phyloP scores from a whole-genome alignment of 2,888 invertebrate species.

The Megalurothrips usitatus region DNA sequence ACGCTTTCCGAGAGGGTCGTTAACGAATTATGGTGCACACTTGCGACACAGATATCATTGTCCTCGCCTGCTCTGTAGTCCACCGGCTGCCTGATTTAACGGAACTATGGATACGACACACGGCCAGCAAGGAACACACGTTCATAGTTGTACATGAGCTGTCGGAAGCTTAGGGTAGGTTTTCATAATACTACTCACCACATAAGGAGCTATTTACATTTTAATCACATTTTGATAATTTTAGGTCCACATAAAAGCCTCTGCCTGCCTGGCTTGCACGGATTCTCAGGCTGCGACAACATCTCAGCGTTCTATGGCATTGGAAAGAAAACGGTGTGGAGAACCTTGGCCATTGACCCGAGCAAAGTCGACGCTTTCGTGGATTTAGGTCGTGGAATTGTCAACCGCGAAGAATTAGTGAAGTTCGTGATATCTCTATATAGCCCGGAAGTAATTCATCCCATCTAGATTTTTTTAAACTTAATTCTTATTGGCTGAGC shows the following conservation, averaged over 20 bases:
- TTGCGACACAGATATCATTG: background rate
- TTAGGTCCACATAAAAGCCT: background rate
- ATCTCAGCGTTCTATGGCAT: background rate
- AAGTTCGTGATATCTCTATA: background rate
- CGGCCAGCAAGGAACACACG: background rate
- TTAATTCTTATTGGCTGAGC: no score
- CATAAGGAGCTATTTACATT: background rate
- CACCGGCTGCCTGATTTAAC: background rate
- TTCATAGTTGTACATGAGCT: background rate
- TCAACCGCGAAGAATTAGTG: background rate
- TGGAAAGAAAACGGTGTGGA: background rate
- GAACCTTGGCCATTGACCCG: background rate
- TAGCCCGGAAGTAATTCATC: background rate
- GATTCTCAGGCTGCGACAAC: background rate
- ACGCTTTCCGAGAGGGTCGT: background rate
- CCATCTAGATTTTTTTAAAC: background rate
- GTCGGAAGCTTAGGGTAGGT: background rate
- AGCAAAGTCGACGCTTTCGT: background rate
- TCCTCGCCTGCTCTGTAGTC: background rate
- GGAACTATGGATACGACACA: background rate
- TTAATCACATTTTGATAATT: background rate
- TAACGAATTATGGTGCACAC: background rate
- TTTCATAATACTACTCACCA: background rate
- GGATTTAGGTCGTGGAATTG: background rate
- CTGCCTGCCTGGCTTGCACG: background rate